Base-by-base conservation (phyloP, 2,797 vertebrate genomes). In the Poecilia picta region DNA sequence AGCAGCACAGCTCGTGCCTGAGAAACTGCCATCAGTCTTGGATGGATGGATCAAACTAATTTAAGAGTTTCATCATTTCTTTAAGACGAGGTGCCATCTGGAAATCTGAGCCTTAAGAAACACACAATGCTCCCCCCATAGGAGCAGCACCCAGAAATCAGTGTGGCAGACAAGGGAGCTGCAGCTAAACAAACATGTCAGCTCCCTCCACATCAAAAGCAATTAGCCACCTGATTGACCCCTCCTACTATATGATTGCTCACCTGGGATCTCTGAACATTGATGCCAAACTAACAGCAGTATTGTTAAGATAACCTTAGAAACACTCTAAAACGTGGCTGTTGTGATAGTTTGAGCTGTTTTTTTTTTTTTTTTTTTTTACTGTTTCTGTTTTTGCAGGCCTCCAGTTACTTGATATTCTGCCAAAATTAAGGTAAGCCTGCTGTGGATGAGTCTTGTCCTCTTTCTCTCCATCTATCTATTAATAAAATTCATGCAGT, bases 381-480 rank as follows among this genome's bases (percentile, higher is more conserved):
- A 39, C 25, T 74, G 0, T 36, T 84, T 81, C 45, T 77, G 83
- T 75, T 87, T 81, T 78, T 88, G 70, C 92, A 99, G 98, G 98
- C 59, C 96, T 99, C 85, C 98, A 99, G 83, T 91, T 99, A 53
- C 94, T 99, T 94, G 97, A 98, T 83, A 80, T 97, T 76, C 95
- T 99, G 86, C 97, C 97, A 33, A 98, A 98, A 87, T 94, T 99
- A 77, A 97, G 97, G 98, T 99, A 95, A 97, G 96, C 85, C 11
- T 55, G 7, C 74, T 82, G 45, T 83, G 80, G 51, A 75, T 18
- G 41, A 64, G 80, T 84, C 5, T 81, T 79, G 20, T 41, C 64
- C 2, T 68, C 18, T 23, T 66, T 75, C 39, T 31, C 1, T 77
- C 23, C 55, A 20, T 18, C 55, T 73, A 2, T 55, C 25, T 4